Evolutionary conservation across 2,888 invertebrate genomes (phyloP), one percentile per base, ranked within the genome.

Genomic region (Stenodema calcarata): DNA sequence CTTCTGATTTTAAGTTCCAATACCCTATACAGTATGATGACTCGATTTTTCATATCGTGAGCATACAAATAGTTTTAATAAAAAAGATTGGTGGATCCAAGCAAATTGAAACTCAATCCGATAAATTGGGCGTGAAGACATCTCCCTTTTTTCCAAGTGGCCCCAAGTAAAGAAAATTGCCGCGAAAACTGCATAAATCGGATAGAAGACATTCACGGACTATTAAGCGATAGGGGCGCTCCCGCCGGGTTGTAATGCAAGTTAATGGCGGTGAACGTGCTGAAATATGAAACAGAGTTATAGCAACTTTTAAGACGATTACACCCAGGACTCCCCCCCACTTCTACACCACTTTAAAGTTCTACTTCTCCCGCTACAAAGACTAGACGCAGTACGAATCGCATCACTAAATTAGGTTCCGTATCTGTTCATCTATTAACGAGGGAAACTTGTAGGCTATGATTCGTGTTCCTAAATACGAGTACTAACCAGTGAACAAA

Each of bases 281-380:
- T 86, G 78, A 86, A 78, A 78, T 86, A 78, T 86, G 86, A 86
- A 86, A 86, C 78, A 78, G 76, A 75, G 86, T 86, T 86, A 62
- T 62, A 86, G 78, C 62, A 86, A 86, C 50, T 86, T 86, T 76
- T 86, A 86, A 86, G 86, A 42, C 86, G 86, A 86, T 86, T 86
- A 86, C 78, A 76, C 23, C 62, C 44, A 54, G 62, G 62, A 9
- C 35, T 44, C 47, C n/a, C 78, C n/a, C 44, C 44, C 44, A 41
- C 78, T 42, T 44, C 44, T 47, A 81, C 23, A 62, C 79, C 79
- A 79, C 79, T 79, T 79, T 44, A 79, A 42, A 28, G 44, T 44
- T 50, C 44, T 44, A 44, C 42, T 79, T 18, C 81, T 81, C 44
- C 83, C 28, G 27, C 28, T 27, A 44, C 35, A 41, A 47, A 50